phyloP scores from a whole-genome alignment of 2,797 vertebrate genomes.

The Gymnopithys bicolor region DNA sequence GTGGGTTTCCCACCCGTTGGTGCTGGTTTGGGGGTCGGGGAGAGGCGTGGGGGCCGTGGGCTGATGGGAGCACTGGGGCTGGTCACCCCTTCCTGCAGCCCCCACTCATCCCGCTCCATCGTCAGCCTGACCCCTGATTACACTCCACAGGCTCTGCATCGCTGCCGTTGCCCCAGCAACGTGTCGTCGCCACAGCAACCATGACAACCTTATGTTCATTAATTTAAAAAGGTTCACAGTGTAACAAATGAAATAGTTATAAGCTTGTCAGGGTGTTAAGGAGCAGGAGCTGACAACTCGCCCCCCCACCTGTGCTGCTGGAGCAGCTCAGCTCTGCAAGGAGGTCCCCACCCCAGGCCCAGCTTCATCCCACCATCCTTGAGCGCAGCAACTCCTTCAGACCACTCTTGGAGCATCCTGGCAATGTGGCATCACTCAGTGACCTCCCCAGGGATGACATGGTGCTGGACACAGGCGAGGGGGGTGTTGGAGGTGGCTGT shows the following conservation, averaged over 20 bases:
- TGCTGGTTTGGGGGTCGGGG: not conserved
- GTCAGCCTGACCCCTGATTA: slow-evolving; percentile 67
- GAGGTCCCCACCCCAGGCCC: not conserved
- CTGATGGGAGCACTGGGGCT: not conserved
- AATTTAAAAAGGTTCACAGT: slow-evolving; percentile 69
- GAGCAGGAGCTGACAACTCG: slow-evolving; percentile 7
- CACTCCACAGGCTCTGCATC: slow-evolving; percentile 53
- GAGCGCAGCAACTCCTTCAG: not conserved
- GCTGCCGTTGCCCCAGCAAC: slow-evolving; percentile 56
- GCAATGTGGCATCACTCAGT: rapidly evolving
- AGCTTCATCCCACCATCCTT: rapidly evolving
- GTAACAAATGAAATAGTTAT: slow-evolving; percentile 73
- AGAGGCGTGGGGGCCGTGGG: rapidly evolving
- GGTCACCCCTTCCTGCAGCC: not conserved
- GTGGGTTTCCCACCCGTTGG: rapidly evolving
- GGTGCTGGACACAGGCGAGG: not conserved
- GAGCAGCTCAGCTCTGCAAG: not conserved
- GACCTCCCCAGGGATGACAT: rapidly evolving
- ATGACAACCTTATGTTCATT: slow-evolving; percentile 71
- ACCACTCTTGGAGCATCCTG: not conserved
- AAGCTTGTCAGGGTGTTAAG: slow-evolving; percentile 69
- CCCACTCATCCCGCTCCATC: not conserved
- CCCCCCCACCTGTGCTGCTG: not conserved
- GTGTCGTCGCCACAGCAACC: slow-evolving; percentile 57
- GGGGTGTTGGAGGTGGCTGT: not conserved